Base-by-base conservation (phyloP, 2,113 vertebrate genomes). In the Alexandromys fortis region DNA sequence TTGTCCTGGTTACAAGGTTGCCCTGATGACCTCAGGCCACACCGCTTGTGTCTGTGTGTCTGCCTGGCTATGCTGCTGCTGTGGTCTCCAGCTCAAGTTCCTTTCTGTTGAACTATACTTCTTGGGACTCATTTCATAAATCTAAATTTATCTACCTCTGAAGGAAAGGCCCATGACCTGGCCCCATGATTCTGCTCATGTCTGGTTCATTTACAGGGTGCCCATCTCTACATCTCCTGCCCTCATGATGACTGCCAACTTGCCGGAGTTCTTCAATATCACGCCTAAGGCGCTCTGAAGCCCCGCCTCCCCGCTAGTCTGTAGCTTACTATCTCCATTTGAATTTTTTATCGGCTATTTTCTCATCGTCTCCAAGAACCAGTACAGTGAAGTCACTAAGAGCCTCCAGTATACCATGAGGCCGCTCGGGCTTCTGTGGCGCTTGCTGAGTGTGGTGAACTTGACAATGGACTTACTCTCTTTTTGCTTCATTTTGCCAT, bases 331-430 rank as follows among this genome's bases (percentile, higher is more conserved):
- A 3, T 55, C 90, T 86, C 38, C 70, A 35, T 35, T 26, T 68
- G 94, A 76, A 38, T 67, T n/a, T 16, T 72, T 38, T 70, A 19
- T 47, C 17, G 8, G 17, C n/a, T 28, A 19, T 28, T 55, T 89
- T 47, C 65, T 63, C 21, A 35, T 58, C 5, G 5, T 14, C 61
- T 26, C 61, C n/a, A 22, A 68, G 58, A 19, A 65, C 17, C 7
- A n/a, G 21, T 49, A n/a, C 4, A 24, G n/a, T 49, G 73, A 33
- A 24, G 47, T 55, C 28, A 24, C 22, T 35, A 77, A 55, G 38
- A 72, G n/a, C 21, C 24, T 42, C 19, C 0, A 0, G 22, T 21
- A 14, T 6, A 61, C 45, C 76, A 30, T 11, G 8, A 17, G 13
- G 9, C 45, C 17, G 5, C 33, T 65, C 10, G 1, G 33, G 2